phyloP scores from a whole-genome alignment of 1,140 invertebrate genomes.

The Oedothorax gibbosus region DNA sequence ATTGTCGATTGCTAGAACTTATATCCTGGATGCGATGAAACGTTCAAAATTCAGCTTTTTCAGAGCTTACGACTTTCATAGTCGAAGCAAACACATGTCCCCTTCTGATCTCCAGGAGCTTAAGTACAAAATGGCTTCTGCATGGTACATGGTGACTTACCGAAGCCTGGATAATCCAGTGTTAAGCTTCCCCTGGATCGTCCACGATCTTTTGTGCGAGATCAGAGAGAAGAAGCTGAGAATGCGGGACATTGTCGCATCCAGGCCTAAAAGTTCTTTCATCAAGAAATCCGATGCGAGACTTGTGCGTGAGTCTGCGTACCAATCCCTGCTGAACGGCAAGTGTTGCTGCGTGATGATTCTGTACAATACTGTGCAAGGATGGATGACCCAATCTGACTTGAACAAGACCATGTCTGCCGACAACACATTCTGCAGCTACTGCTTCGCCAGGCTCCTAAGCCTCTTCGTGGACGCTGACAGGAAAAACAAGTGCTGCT shows the following conservation, averaged over 20 bases:
- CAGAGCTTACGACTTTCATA: conserved; percentile 12
- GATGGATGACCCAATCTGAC: conserved; percentile 23
- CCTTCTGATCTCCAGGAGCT: neutral
- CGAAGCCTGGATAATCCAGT: neutral
- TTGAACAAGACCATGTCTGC: conserved; percentile 23
- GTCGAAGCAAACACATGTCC: neutral
- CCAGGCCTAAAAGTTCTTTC: conserved; percentile 18
- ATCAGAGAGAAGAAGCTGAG: conserved; percentile 13
- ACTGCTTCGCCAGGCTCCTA: conserved; percentile 18
- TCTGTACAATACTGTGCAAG: neutral
- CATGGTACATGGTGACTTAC: conserved; percentile 59
- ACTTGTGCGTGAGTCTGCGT: neutral
- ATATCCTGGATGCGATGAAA: conserved; percentile 31
- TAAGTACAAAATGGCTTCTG: conserved; percentile 41
- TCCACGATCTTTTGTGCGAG: conserved; percentile 33
- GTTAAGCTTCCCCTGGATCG: conserved; percentile 58
- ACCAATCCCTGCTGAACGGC: neutral
- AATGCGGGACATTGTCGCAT: too few species aligned
- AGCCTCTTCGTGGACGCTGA: neutral
- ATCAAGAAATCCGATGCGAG: conserved; percentile 30
- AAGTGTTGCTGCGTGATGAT: conserved; percentile 7
- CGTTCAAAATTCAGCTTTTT: conserved; percentile 16
- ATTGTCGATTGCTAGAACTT: conserved; percentile 16
- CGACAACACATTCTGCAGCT: conserved; percentile 1
- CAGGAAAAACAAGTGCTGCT: neutral